Percentiles rank a stretch among this genome's conserved stretches.
Conservation (phyloP, 1,140 invertebrate species). For the Gerris buenoi region DNA sequence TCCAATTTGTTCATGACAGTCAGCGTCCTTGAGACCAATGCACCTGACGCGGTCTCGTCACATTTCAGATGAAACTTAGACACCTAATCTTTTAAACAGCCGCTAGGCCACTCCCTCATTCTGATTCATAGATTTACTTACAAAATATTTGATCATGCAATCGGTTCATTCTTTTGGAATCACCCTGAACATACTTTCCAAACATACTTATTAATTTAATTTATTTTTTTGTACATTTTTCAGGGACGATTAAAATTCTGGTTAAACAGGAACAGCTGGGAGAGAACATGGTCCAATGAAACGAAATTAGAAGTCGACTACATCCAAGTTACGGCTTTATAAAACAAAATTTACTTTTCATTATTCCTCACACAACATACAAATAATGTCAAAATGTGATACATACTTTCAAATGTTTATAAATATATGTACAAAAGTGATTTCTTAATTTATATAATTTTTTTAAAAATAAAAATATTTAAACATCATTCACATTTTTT, state of each 20-base stretch:
- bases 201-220: not conserved
- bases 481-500: no score
- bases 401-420: no score
- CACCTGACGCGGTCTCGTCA: no score
- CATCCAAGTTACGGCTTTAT: not conserved
- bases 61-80: not conserved
- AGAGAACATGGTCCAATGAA: slow-evolving; percentile 16
- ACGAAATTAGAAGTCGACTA: not conserved
- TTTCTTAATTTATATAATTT: no score
- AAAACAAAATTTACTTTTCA: no score
- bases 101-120: not conserved
- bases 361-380: no score
- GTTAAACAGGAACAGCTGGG: slow-evolving; percentile 12
- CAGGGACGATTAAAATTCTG: slow-evolving; percentile 17
- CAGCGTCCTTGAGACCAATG: no score
- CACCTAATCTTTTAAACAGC: not conserved
- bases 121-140: not conserved
- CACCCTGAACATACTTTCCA: not conserved
- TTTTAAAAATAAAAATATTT: no score
- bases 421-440: no score
- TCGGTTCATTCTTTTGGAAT: no score
- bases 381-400: no score
- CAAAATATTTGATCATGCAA: not conserved
- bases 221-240: not conserved
- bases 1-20: no score